Evolutionary conservation across 2,888 invertebrate genomes (phyloP), one percentile per base, ranked within the genome.

Genomic region (Rhabditophanes sp.): DNA sequence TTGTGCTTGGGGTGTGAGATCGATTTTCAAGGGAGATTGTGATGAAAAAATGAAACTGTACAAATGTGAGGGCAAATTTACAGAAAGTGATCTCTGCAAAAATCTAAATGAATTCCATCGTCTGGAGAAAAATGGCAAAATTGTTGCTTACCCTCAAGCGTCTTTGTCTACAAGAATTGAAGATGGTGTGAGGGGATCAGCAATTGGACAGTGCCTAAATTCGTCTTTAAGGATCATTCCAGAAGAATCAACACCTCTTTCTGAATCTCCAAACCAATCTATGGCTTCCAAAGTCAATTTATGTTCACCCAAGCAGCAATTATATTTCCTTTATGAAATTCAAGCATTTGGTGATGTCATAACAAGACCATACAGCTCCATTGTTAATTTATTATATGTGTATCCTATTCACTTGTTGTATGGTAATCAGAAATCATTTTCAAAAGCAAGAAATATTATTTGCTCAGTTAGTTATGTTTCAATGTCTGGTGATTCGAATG

Each of bases 361-460:
- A 30, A 77, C 76, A 64, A 76, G 78, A 50, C 73, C 77, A 17
- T 32, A 32, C 8, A 32, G 15, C n/a, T 79, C 79, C 62, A 79
- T 80, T 2, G 71, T 78, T 17, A 90, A 93, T 68, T 80, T 85
- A 65, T 71, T 93, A 23, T 93, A 84, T 67, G 78, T 93, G 11
- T 84, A 88, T 64, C 93, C 93, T 1, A 71, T 79, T 48, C 35
- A 41, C n/a, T 38, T 60, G 31, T 49, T 48, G 44, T 59, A 48
- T 31, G 58, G 58, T 32, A 39, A 31, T 8, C 61, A 58, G 34
- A 53, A 53, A 40, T 41, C 50, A n/a, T 55, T 53, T 51, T 59
- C 53, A 14, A 60, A 72, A 66, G 90, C 93, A 1, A 75, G 93
- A 61, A 93, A 96, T 66, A 83, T 93, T 41, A 80, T 83, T 0